Evolutionary conservation across 1,140 invertebrate species (phyloP), one percentile per base, ranked within the genome.

Genomic region (Globodera rostochiensis): DNA sequence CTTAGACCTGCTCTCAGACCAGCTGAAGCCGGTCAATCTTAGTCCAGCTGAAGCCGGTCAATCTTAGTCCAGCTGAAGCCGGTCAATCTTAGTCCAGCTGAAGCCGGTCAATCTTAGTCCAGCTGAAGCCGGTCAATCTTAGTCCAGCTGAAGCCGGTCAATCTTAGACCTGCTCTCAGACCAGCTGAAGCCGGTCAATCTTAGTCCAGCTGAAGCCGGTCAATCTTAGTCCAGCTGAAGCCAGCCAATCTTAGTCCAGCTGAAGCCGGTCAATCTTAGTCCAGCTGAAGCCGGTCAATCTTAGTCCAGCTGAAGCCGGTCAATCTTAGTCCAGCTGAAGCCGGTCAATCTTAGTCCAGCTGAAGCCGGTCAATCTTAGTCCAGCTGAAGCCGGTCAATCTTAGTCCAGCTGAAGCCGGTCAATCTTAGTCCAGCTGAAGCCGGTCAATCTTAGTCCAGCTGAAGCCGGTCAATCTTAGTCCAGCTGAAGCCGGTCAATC

Each of bases 391-490:
- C 50, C 13, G 50, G 13, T 53, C 50, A 53, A 53, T 53, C 86
- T 87, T 87, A 87, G 87, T 89, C 64, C 87, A 88, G 82, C 75
- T 88, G 15, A 89, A 88, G 53, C 50, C 86, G 13, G 86, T 88
- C 57, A 70, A 70, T 21, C n/a, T 45, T 70, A 70, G 67, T 9
- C 36, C 36, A 70, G 36, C n/a, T 45, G n/a, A 25, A 70, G n/a
- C 67, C n/a, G n/a, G 19, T 21, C n/a, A 21, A 70, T 45, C 67
- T 70, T 70, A 45, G 67, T 9, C 36, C 36, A 70, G 67, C 67
- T 70, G n/a, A 70, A 70, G 19, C 36, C 19, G 36, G 19, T 25
- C 67, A 25, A 70, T 21, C 67, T 45, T 70, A 70, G 36, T 9
- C 67, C 36, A 70, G 67, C 67, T 70, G n/a, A 70, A 45, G n/a